Conservation (phyloP, 2,113 vertebrate genomes). For the Corythornis cristatus region DNA sequence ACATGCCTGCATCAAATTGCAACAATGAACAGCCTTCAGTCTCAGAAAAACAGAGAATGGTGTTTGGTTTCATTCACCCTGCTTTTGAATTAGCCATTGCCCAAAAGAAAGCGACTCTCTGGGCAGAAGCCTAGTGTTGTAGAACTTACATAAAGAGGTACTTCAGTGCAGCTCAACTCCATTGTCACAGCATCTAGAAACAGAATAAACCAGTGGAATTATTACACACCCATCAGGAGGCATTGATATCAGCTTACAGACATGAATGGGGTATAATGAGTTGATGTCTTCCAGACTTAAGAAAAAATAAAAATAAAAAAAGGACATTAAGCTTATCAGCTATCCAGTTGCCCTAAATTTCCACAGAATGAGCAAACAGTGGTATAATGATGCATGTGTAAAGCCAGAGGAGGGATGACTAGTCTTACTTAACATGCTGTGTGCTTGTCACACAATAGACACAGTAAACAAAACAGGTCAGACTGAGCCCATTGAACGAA, state of each 20-base stretch:
- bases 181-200: constrained; percentile 84
- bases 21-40: not conserved
- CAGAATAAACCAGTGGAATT: constrained; percentile 55
- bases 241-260: not conserved
- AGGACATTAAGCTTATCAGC: not conserved
- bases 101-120: constrained; percentile 16
- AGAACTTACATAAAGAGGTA: constrained; percentile 90
- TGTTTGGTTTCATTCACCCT: constrained; percentile 10
- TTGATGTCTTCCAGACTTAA: not conserved
- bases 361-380: not conserved
- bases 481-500: not conserved
- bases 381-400: not conserved
- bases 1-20: not conserved
- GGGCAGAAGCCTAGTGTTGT: not conserved
- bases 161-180: constrained; percentile 86
- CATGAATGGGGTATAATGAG: too few relatives aligned
- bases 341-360: not conserved
- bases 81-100: not conserved
- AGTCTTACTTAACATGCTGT: not conserved
- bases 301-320: not conserved
- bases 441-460: not conserved
- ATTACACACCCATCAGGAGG: not conserved
- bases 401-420: not conserved
- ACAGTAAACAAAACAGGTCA: not conserved
- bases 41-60: not conserved